phyloP scores from a whole-genome alignment of 1,140 invertebrate genomes.

The Brachionus paranguensis region DNA sequence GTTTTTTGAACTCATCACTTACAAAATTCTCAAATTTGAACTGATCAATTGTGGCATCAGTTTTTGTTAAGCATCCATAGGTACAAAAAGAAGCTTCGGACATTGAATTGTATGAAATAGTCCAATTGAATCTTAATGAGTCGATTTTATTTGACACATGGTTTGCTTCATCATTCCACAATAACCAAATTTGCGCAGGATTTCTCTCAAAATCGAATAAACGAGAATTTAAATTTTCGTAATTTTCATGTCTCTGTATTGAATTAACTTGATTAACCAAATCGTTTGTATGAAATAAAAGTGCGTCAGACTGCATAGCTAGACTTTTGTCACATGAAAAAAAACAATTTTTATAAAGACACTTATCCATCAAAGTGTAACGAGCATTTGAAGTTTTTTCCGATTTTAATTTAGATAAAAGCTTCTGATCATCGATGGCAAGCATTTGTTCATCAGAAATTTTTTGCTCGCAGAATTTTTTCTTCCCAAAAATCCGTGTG shows the following conservation, averaged over 20 bases:
- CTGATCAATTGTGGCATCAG: background rate
- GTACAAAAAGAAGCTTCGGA: slow-evolving; percentile 18
- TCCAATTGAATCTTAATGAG: slow-evolving; percentile 15
- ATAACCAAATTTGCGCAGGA: background rate
- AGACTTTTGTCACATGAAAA: background rate
- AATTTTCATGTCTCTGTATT: background rate
- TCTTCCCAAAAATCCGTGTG: background rate
- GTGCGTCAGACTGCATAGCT: background rate
- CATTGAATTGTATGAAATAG: background rate
- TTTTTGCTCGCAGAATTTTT: background rate
- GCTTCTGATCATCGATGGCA: background rate
- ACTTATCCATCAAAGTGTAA: background rate
- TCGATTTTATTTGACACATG: background rate
- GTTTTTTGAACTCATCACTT: background rate
- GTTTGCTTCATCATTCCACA: slow-evolving; percentile 35
- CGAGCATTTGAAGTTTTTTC: background rate
- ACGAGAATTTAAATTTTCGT: background rate
- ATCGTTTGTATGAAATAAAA: slow-evolving; percentile 13
- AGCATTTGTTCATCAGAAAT: background rate
- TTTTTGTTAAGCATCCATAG: background rate
- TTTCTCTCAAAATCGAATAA: slow-evolving; percentile 1
- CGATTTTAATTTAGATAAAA: background rate
- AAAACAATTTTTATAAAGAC: slow-evolving; percentile 29
- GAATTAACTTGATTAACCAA: background rate
- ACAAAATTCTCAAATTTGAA: background rate